Evolutionary conservation across 2,797 vertebrate genomes (phyloP), one percentile per base, ranked within the genome.

Genomic region (Gallinago nigripennis): DNA sequence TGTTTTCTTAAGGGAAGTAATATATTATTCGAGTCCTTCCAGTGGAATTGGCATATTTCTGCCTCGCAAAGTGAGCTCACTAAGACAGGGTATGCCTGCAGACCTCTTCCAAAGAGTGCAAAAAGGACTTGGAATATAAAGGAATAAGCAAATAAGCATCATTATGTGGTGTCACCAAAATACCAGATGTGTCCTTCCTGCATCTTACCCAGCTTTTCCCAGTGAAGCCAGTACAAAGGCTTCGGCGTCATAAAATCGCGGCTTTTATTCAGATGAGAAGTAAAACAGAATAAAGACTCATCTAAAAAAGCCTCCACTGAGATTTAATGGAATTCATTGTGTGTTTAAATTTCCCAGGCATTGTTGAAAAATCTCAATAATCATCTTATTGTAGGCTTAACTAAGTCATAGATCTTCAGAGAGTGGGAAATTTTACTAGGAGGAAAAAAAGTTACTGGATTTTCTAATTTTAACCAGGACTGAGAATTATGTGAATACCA

Each of bases 391-490:
- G 80, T 66, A 66, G 90, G 78, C 81, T 88, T 80, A 86, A 81
- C 87, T 88, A 33, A 95, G 79, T 91, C 37, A 1, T 54, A 85
- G 87, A 56, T 79, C 79, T 96, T 94, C 61, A 18, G 92, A 90
- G 92, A 94, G 91, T 82, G 85, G 85, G 95, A 95, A 94, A 73
- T 43, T 92, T 92, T 91, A 86, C 82, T 92, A 23, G 73, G 63
- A 75, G 54, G 10, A 31, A 73, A 77, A 85, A 56, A 46, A 12
- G 11, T 78, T 25, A 24, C 79, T 91, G 86, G 80, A 82, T 96
- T 94, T 95, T 95, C 92, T 95, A 90, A 96, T 97, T 97, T 97
- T 96, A 94, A 82, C 82, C 51, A 43, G 83, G 77, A 31, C 92
- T 90, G 92, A 90, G 95, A 90, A 92, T 88, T 90, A 88, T 94